Evolutionary conservation across 2,797 vertebrate genomes (phyloP), one percentile per base, ranked within the genome.

Genomic region (Enteromius paludinosus): DNA sequence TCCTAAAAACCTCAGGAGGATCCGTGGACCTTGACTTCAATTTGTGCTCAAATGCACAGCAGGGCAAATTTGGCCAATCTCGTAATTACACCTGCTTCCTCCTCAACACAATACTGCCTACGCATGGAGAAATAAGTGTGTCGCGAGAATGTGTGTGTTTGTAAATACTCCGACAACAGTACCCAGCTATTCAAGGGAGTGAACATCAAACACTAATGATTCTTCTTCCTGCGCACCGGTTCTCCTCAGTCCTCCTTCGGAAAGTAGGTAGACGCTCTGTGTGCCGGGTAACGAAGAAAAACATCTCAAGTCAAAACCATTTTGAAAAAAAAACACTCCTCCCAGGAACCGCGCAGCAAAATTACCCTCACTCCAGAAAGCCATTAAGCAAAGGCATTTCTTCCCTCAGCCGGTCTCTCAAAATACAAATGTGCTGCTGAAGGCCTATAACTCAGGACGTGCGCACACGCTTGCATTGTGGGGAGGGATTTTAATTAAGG

Each of bases 401-500:
- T 66, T 66, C 66, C 52, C 35, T 72, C 28, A 72, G 18, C 56
- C 25, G 17, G 35, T 72, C 54, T 70, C 41, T 47, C 49, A 28
- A 64, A 72, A 78, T 54, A 64, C 23, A 62, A 78, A 78, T 54
- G 23, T 18, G n/a, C 62, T 59, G 62, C 47, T 35, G 41, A 66
- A 66, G 49, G 72, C 17, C 71, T 72, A 62, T 78, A 78, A 83
- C 66, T 83, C 74, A 78, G 70, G 17, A 83, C 20, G 54, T 23
- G 10, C 28, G 30, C 77, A 82, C 54, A 41, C 62, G 28, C 52
- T 23, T 49, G 25, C 62, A 81, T 71, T 47, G 70, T 52, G 35
- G 74, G 83, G 69, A 71, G 74, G 45, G 73, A 72, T 72, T 84
- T 85, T 85, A 87, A 87, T 88, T 87, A 88, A 85, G 66, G 56